phyloP scores from a whole-genome alignment of 2,888 invertebrate genomes.

The Spodoptera picta region DNA sequence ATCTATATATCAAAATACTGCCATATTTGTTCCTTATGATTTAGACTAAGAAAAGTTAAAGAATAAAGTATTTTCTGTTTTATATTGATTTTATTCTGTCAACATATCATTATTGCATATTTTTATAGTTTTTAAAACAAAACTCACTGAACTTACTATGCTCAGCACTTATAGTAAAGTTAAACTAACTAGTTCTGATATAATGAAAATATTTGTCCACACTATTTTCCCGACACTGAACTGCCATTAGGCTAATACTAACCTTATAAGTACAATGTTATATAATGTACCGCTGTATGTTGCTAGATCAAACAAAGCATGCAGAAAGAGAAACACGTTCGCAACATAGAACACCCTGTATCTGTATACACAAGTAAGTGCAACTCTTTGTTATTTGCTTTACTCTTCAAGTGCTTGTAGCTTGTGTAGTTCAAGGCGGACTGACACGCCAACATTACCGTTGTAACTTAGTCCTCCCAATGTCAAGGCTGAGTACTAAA shows the following conservation, averaged over 20 bases:
- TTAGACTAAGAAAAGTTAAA: slow-evolving; percentile 8
- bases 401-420: slow-evolving; percentile 2
- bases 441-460: slow-evolving; percentile 4
- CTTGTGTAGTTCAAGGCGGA: not conserved
- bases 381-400: not conserved
- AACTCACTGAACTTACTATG: not conserved
- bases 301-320: slow-evolving; percentile 80
- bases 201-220: too few relatives aligned
- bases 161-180: too few relatives aligned
- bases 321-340: slow-evolving; percentile 77
- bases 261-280: slow-evolving; percentile 12
- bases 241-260: too few relatives aligned
- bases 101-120: slow-evolving; percentile 1
- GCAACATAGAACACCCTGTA: slow-evolving; percentile 73
- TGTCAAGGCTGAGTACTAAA: slow-evolving; percentile 9
- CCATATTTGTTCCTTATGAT: not conserved
- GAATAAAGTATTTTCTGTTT: slow-evolving; percentile 17
- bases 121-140: too few relatives aligned
- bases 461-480: not conserved
- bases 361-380: slow-evolving; percentile 80
- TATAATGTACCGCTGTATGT: slow-evolving; percentile 39
- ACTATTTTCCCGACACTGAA: too few relatives aligned
- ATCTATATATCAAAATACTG: not conserved
- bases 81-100: slow-evolving; percentile 24
- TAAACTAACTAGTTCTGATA: too few relatives aligned